These are phyloP conservation scores for Actenoides hombroni DNA, from an alignment of 2,113 vertebrate species.

Conservation along the genomic window DNA sequence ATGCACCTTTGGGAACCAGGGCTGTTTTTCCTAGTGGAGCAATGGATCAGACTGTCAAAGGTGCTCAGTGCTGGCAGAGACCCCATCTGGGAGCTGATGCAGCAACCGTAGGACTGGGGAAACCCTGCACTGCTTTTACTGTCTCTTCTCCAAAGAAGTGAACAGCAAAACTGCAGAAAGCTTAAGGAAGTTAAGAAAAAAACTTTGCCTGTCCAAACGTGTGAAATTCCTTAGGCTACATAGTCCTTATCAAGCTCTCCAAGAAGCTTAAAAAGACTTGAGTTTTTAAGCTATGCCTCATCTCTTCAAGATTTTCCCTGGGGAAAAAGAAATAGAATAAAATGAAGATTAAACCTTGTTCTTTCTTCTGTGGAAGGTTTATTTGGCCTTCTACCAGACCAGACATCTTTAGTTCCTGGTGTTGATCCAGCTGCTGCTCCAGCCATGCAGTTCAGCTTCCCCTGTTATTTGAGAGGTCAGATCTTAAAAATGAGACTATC, in stretches of 20 bases:
- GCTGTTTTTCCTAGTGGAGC: neutral
- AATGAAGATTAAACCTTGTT: neutral
- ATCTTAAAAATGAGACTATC: neutral
- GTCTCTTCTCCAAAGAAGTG: neutral
- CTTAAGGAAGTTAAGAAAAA: neutral
- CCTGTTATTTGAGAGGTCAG: neutral
- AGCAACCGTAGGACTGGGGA: neutral
- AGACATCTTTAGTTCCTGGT: constrained; percentile 34
- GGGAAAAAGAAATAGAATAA: neutral
- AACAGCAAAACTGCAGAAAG: neutral
- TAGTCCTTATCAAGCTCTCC: neutral
- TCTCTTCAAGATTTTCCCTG: neutral
- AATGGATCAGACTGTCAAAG: neutral
- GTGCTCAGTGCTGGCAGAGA: neutral
- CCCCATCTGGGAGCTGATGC: neutral
- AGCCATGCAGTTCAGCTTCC: neutral
- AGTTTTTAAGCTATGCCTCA: constrained; percentile 9
- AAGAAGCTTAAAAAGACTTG: neutral
- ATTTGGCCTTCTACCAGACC: constrained; percentile 44
- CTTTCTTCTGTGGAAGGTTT: constrained; percentile 43
- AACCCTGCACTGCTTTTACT: neutral
- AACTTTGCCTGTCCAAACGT: constrained; percentile 3
- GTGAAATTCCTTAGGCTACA: neutral
- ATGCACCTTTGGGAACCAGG: accelerated
- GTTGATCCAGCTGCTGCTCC: neutral